These are phyloP conservation scores for Dermochelys coriacea DNA, from an alignment of 2,797 vertebrate species.

Conservation along the genomic window DNA sequence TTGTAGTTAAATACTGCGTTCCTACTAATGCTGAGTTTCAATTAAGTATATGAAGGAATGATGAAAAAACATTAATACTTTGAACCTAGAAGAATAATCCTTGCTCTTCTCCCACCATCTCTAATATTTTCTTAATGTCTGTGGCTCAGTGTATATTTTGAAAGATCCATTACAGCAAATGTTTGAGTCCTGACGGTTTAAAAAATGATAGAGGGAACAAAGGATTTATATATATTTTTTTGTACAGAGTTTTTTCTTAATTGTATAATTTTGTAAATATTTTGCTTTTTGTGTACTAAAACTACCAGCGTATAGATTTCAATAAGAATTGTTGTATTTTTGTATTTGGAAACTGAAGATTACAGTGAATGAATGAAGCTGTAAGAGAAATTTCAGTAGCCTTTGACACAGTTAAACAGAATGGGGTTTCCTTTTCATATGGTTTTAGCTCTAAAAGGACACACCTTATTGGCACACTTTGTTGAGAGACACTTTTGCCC, in stretches of 20 bases:
- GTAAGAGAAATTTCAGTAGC: slow-evolving; percentile 80
- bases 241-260: slow-evolving; percentile 88
- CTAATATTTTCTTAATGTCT: slow-evolving; percentile 66
- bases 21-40: slow-evolving; percentile 61
- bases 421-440: slow-evolving; percentile 85
- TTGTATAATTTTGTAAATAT: slow-evolving; percentile 89
- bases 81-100: slow-evolving; percentile 46
- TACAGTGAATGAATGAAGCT: slow-evolving; percentile 81
- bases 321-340: slow-evolving; percentile 89
- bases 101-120: slow-evolving; percentile 76
- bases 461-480: slow-evolving; percentile 14
- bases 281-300: slow-evolving; percentile 86
- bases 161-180: slow-evolving; percentile 76
- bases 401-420: slow-evolving; percentile 61
- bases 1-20: slow-evolving; percentile 34
- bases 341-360: slow-evolving; percentile 84
- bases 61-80: slow-evolving; percentile 33
- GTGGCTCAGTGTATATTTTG: slow-evolving; percentile 79
- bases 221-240: slow-evolving; percentile 87
- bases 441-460: slow-evolving; percentile 73
- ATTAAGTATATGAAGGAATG: slow-evolving; percentile 40
- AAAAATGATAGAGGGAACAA: slow-evolving; percentile 82
- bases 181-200: slow-evolving; percentile 78
- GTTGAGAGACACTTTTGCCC: neutral
- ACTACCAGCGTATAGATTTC: slow-evolving; percentile 86